Evolutionary conservation across 2,888 invertebrate genomes (phyloP), one percentile per base, ranked within the genome.

Genomic region (Drosophila hamatofila): DNA sequence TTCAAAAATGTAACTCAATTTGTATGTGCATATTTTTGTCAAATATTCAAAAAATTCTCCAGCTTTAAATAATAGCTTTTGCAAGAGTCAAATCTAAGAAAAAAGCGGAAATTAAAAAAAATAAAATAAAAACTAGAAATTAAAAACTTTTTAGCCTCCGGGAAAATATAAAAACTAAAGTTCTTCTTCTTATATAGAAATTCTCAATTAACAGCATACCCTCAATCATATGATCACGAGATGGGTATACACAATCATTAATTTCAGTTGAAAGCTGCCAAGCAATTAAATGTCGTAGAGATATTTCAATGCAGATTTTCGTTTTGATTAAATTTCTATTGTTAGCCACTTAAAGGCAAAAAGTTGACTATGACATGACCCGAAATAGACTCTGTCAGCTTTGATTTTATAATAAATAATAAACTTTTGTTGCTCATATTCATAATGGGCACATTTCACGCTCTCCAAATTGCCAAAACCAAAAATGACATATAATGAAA

Each of bases 391-490:
- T 14, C 30, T 41, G 37, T 44, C 65, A 51, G 37, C 35, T 18
- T 21, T 46, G 25, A 21, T 46, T 65, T 18, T 39, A 30, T 30
- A 55, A 54, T 61, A 56, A 61, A 69, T 44, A 60, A 58, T 35
- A 27, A 42, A 4, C 14, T 16, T 54, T 63, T 59, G 16, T 30
- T 41, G 23, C 49, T 41, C 14, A 14, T 16, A n/a, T 55, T 55
- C 37, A 59, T 59, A 68, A 64, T 46, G 62, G 51, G 65, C 67
- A 30, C 56, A 60, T 67, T 82, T 82, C 51, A 78, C 75, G 80
- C 75, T 78, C 83, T 65, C 68, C 54, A 23, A 51, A 51, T 59
- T 27, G 48, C 64, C 54, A 72, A 69, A 67, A 60, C 16, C 16
- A 18, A 42, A 35, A 25, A 35, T 55, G 52, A 16, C 18, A 35